Evolutionary conservation across 2,113 vertebrate genomes (phyloP).

Genomic region (Anoura caudifer): DNA sequence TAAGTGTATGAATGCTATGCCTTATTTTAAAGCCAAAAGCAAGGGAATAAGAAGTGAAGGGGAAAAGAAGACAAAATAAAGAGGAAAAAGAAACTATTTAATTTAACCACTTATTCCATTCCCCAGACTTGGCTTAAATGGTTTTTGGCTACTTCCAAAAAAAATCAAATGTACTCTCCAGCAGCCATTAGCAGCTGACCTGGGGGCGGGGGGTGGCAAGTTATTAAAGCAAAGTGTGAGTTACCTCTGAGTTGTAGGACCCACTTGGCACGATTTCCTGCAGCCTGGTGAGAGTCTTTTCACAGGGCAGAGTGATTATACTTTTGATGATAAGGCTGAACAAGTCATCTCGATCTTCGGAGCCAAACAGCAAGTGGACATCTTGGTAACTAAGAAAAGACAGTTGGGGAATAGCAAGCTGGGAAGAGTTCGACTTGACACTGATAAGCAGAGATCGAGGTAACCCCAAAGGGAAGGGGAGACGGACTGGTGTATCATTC

Average conservation of each 20-base stretch:
- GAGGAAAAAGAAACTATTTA: background rate
- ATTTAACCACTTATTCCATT: background rate
- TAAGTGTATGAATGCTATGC: background rate
- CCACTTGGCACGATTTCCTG: background rate
- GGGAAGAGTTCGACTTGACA: background rate
- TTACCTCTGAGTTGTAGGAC: conserved; percentile 54
- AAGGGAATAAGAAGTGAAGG: background rate
- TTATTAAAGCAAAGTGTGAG: background rate
- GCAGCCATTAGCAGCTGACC: background rate
- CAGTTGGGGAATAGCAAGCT: background rate
- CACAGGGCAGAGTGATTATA: conserved; percentile 43
- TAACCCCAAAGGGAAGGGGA: background rate
- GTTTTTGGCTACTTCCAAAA: background rate
- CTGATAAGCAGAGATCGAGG: background rate
- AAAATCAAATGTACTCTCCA: background rate
- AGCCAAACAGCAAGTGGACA: conserved; percentile 54
- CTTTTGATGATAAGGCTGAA: conserved; percentile 50
- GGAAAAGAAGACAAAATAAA: background rate
- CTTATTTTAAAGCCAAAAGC: conserved; percentile 36
- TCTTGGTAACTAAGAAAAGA: conserved; percentile 60
- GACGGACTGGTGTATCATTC: background rate
- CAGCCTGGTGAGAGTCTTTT: background rate
- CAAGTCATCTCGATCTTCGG: conserved; percentile 56
- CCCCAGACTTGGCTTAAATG: background rate
- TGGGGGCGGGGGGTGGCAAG: background rate